Base-by-base conservation (phyloP, 2,797 vertebrate species). In the Ciconia nigra region DNA sequence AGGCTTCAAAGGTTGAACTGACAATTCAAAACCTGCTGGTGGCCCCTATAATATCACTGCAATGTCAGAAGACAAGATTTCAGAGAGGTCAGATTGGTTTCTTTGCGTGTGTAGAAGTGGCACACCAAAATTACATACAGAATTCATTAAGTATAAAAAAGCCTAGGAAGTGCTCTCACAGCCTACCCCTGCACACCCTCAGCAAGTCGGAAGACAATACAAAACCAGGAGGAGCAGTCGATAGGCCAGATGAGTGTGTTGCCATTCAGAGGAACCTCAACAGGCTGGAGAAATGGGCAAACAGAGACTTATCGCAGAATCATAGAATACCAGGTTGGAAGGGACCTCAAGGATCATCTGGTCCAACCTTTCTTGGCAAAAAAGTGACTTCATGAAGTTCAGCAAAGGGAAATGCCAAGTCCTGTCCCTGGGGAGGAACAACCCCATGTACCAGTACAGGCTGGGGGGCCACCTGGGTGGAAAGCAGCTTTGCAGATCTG, bases 241-340 rank as follows among this genome's bases (percentile, higher is more conserved):
- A 55, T 14, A 55, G 41, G 76, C 13, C 67, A 62, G 20, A 20
- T 37, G 28, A 24, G 15, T 10, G 21, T 35, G 59, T 19, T 85
- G 77, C 21, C 24, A 15, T 41, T 47, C 25, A 72, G 15, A 49
- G 37, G 31, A 22, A 59, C n/a, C n/a, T 61, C 71, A 51, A 10
- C 7, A n/a, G 26, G 24, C 44, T 55, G 52, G 5, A 63, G 47
- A 79, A 93, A 74, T 2, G 8, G 44, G 41, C 49, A 35, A 31
- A 82, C 2, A 42, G 31, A 17, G 12, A 44, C 15, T 67, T 71
- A 5, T 10, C 19, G 29, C 6, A 49, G 62, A 79, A 74, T 16
- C 16, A 28, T 0, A 84, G 20, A 73, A 44, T 26, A 15, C 5
- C 0, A 0, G 4, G 10, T 33, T 31, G 31, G 35, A 59, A 47